These are phyloP conservation scores for Phocoena sinus DNA, from an alignment of 2,113 vertebrate genomes.

Conservation along the genomic window DNA sequence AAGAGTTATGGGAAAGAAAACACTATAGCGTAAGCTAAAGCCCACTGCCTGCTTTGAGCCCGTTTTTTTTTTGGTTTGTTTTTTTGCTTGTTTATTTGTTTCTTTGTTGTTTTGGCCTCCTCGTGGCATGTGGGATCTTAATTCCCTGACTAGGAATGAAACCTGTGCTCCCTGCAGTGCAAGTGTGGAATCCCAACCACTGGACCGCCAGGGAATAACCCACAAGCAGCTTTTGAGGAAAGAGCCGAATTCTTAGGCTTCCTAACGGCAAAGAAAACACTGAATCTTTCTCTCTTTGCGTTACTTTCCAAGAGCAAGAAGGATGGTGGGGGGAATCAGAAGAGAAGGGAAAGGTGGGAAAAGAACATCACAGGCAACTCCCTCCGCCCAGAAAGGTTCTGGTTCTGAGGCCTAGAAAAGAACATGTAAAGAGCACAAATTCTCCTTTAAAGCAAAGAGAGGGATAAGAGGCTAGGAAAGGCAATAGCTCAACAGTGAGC, in stretches of 20 bases:
- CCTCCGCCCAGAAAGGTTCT: neutral
- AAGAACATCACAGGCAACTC: neutral
- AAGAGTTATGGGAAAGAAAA: neutral
- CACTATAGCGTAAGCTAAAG: neutral
- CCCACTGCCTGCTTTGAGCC: no score
- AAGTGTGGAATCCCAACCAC: no score
- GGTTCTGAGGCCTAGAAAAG: neutral
- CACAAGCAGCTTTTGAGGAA: neutral
- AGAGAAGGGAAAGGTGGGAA: neutral
- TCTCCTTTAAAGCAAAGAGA: neutral
- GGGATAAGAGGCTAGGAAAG: neutral
- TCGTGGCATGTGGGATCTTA: no score
- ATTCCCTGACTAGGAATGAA: no score
- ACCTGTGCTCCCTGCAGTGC: no score
- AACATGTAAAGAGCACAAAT: neutral
- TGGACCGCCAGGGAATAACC: no score
- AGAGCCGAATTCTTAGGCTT: neutral
- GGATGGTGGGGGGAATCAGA: neutral
- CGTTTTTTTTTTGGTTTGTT: no score
- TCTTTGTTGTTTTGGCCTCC: no score
- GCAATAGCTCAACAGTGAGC: neutral
- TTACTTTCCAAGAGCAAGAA: neutral
- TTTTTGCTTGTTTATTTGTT: no score
- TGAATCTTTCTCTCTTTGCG: neutral
- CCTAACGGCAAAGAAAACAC: neutral